A percentile compares a stretch with the other conserved stretches of the same genome.
These are phyloP conservation scores for Fragum whitleyi DNA, from an alignment of 2,888 invertebrate genomes.

Conservation along the genomic window DNA sequence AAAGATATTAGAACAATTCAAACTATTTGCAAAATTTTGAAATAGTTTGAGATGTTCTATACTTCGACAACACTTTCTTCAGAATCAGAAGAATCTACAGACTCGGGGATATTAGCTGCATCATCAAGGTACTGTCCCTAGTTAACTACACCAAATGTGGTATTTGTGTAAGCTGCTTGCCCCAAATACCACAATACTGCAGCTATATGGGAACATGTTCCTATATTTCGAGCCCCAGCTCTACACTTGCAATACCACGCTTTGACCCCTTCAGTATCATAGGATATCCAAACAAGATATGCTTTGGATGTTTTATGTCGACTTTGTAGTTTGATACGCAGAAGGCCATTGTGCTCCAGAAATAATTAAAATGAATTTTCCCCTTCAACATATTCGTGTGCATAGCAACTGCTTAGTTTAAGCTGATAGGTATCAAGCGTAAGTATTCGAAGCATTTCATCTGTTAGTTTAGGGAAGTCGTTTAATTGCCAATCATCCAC, in stretches of 20 bases:
- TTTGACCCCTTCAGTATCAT: slow-evolving; percentile 14
- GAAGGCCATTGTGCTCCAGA: slow-evolving; percentile 20
- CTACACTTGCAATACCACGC: slow-evolving; percentile 54
- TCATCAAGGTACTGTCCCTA: slow-evolving; percentile 37
- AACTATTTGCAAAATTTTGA: too few relatives aligned
- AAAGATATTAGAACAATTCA: too few relatives aligned
- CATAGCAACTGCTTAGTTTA: slow-evolving; percentile 42
- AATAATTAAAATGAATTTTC: slow-evolving; percentile 30
- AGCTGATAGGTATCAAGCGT: slow-evolving; percentile 52
- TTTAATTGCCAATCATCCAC: not conserved
- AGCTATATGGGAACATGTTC: slow-evolving; percentile 49
- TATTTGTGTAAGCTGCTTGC: not conserved
- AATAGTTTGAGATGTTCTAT: too few relatives aligned
- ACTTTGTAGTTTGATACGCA: slow-evolving; percentile 43
- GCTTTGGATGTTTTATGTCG: slow-evolving; percentile 43
- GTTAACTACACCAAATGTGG: slow-evolving; percentile 33
- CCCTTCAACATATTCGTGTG: slow-evolving; percentile 42
- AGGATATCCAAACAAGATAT: slow-evolving; percentile 44
- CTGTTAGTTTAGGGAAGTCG: slow-evolving; percentile 45
- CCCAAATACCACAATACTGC: slow-evolving; percentile 49
- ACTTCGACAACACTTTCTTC: slow-evolving; percentile 9
- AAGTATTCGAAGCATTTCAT: slow-evolving; percentile 35
- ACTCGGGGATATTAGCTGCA: slow-evolving; percentile 28
- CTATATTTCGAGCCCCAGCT: slow-evolving; percentile 43
- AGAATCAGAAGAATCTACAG: slow-evolving; percentile 41